phyloP scores from a whole-genome alignment of 2,113 vertebrate species.

The Bos taurus region ARS-UCD2.0 NC_037336.1:91478001-91478500 shows the following conservation, averaged over 20 bases:
- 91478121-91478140: neutral
- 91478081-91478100: neutral
- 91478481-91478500: neutral
- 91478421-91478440: neutral
- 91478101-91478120: neutral
- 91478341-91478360: conserved; percentile 35
- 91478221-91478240: conserved; percentile 97
- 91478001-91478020: neutral
- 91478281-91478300: conserved; percentile 87
- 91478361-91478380: neutral
- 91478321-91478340: conserved; percentile 87
- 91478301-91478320: conserved; percentile 94
- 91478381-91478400: neutral
- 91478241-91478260: conserved; percentile 90
- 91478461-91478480: neutral
- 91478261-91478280: conserved; percentile 95
- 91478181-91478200: neutral
- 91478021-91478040: neutral
- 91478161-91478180: neutral
- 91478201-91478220: conserved; percentile 85
- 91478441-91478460: neutral
- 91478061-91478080: neutral
- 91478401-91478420: neutral
- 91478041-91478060: neutral
- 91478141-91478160: neutral